These are phyloP conservation scores for Lysandra bellargus DNA, from an alignment of 2,888 invertebrate genomes.

Conservation along the genomic window DNA sequence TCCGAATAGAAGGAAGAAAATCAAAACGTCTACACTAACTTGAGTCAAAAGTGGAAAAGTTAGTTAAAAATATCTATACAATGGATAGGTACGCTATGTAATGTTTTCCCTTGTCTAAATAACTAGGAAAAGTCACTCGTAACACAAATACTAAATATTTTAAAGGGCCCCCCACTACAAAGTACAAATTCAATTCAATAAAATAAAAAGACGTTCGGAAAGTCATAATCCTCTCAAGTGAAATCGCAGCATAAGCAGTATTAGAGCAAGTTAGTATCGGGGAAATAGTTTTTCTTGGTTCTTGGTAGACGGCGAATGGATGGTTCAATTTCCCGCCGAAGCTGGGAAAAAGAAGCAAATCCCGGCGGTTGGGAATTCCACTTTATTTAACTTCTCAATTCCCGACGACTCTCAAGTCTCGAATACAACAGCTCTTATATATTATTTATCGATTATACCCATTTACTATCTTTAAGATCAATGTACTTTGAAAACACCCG, in stretches of 20 bases:
- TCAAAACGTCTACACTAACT: no score
- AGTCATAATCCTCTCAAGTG: conserved; percentile 20
- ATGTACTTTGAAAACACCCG: not conserved
- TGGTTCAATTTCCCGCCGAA: conserved; percentile 48
- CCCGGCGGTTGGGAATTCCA: conserved; percentile 39
- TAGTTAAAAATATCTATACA: not conserved
- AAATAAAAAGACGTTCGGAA: not conserved
- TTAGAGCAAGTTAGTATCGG: conserved; percentile 40
- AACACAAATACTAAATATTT: not conserved
- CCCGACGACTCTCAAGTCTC: conserved; percentile 48
- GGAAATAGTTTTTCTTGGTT: conserved; percentile 41
- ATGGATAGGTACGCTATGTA: not conserved
- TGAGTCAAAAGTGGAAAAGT: no score
- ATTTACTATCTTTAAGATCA: not conserved
- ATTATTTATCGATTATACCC: conserved; percentile 53
- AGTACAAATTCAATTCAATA: not conserved
- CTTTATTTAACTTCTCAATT: conserved; percentile 60
- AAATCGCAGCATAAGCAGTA: conserved; percentile 8
- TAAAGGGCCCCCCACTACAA: not conserved
- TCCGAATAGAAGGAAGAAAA: no score
- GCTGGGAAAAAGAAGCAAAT: conserved; percentile 42
- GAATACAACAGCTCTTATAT: conserved; percentile 52
- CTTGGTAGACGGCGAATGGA: conserved; percentile 37
- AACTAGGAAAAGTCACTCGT: not conserved
- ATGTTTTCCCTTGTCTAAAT: not conserved